These are phyloP conservation scores for Sebastes vulpes DNA, from an alignment of 2,797 vertebrate species.

Conservation along the genomic window DNA sequence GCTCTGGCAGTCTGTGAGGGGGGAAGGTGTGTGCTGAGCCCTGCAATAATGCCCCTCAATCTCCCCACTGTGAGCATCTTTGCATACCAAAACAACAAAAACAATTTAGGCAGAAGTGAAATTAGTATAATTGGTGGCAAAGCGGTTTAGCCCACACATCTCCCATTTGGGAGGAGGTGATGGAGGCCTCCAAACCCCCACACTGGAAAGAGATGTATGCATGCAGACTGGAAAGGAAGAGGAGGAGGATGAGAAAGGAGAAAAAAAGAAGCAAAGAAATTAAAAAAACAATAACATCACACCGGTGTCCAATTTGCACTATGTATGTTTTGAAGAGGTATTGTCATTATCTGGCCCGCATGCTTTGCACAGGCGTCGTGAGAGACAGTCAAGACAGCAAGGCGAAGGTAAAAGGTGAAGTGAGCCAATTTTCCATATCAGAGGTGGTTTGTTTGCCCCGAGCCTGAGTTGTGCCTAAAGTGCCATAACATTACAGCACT, in stretches of 20 bases:
- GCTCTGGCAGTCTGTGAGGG: constrained; percentile 40
- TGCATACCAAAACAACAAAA: constrained; percentile 77
- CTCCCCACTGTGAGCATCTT: constrained; percentile 70
- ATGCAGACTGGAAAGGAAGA: constrained; percentile 23
- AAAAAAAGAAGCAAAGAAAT: constrained; percentile 22
- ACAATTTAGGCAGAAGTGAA: constrained; percentile 79
- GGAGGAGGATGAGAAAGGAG: constrained; percentile 20
- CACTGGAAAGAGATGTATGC: constrained; percentile 49
- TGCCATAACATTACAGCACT: constrained; percentile 85
- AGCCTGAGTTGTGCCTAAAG: constrained; percentile 83
- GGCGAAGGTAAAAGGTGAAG: constrained; percentile 80
- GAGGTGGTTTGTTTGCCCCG: constrained; percentile 83
- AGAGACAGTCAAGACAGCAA: constrained; percentile 63
- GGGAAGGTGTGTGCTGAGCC: constrained; percentile 55
- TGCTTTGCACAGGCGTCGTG: constrained; percentile 32
- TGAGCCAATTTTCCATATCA: constrained; percentile 82
- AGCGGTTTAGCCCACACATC: constrained; percentile 84
- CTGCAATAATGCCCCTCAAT: constrained; percentile 68
- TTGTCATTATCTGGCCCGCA: constrained; percentile 69
- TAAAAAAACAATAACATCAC: constrained; percentile 28
- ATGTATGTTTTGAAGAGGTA: constrained; percentile 47
- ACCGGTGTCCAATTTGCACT: constrained; percentile 55
- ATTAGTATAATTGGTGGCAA: constrained; percentile 85
- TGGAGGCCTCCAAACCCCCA: constrained; percentile 68
- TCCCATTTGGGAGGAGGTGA: constrained; percentile 73